Evolutionary conservation across 2,797 vertebrate genomes (phyloP).

Genomic region (Lycodopsis pacificus): DNA sequence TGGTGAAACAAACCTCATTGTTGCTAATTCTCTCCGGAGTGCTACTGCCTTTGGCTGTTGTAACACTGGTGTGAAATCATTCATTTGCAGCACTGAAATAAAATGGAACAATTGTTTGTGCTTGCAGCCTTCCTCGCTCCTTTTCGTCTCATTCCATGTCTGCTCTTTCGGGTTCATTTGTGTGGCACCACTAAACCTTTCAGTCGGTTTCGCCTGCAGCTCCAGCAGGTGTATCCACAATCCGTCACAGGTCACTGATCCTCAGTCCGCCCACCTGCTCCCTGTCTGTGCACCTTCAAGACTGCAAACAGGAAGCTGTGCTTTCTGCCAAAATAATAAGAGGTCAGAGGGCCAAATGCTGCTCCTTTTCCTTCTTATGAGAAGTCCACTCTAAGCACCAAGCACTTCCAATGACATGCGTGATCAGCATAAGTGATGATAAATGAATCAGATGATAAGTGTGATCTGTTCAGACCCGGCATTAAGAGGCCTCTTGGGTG

Average conservation of each 20-base stretch:
- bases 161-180: slow-evolving; percentile 27
- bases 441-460: no score
- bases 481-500: no score
- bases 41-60: slow-evolving; percentile 47
- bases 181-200: slow-evolving; percentile 8
- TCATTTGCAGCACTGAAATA: slow-evolving; percentile 46
- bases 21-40: slow-evolving; percentile 49
- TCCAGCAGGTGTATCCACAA: slow-evolving; percentile 43
- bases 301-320: slow-evolving; percentile 51
- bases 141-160: slow-evolving; percentile 18
- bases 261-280: slow-evolving; percentile 49
- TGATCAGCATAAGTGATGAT: neutral
- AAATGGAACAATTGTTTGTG: slow-evolving; percentile 25
- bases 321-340: slow-evolving; percentile 39
- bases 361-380: neutral
- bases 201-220: slow-evolving; percentile 37
- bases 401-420: slow-evolving; percentile 15
- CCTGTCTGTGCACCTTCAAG: slow-evolving; percentile 30
- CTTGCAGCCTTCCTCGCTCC: slow-evolving; percentile 16
- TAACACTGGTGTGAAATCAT: slow-evolving; percentile 47
- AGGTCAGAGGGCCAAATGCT: slow-evolving; percentile 37
- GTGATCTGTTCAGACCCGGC: neutral
- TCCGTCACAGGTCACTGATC: slow-evolving; percentile 47
- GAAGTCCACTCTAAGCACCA: neutral
- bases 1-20: slow-evolving; percentile 49